Evolutionary conservation across 1,140 invertebrate species (phyloP).

Genomic region (Zelostemma sp.): DNA sequence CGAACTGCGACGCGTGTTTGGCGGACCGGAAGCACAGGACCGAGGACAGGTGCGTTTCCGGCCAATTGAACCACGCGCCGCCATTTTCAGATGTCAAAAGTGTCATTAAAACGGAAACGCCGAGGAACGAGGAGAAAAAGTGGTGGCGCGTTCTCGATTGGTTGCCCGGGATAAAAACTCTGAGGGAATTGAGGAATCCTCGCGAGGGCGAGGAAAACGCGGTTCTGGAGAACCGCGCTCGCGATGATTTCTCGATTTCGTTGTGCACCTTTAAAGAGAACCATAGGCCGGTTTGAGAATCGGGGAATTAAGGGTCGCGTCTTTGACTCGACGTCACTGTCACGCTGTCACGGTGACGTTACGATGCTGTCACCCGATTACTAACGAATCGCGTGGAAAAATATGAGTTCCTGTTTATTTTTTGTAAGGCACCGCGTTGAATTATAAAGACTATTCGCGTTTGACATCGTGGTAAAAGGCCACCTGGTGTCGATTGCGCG

Average conservation of each 20-base stretch:
- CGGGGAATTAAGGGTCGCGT: constrained; percentile 24
- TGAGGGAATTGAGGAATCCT: constrained; percentile 30
- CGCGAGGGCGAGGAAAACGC: constrained; percentile 26
- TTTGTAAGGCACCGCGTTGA: too few species aligned
- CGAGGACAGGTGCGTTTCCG: neutral
- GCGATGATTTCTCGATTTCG: constrained; percentile 59
- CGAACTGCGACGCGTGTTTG: neutral
- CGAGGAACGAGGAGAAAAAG: too few species aligned
- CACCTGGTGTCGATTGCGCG: too few species aligned
- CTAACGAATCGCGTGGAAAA: too few species aligned
- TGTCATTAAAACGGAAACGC: constrained; percentile 1
- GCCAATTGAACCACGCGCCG: neutral
- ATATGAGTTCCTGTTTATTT: too few species aligned
- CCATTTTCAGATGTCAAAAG: constrained; percentile 5
- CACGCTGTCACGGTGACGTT: too few species aligned
- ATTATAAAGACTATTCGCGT: too few species aligned
- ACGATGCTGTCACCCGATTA: too few species aligned
- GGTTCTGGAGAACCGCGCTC: constrained; percentile 31
- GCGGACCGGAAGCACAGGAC: too few species aligned
- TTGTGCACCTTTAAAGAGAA: constrained; percentile 57
- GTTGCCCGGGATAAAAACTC: constrained; percentile 53
- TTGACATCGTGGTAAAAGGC: too few species aligned
- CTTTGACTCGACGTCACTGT: neutral
- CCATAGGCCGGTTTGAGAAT: constrained; percentile 52
- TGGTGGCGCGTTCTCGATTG: constrained; percentile 63